Evolutionary conservation across 1,140 invertebrate species (phyloP).

Genomic region (Hycleus phaleratus): DNA sequence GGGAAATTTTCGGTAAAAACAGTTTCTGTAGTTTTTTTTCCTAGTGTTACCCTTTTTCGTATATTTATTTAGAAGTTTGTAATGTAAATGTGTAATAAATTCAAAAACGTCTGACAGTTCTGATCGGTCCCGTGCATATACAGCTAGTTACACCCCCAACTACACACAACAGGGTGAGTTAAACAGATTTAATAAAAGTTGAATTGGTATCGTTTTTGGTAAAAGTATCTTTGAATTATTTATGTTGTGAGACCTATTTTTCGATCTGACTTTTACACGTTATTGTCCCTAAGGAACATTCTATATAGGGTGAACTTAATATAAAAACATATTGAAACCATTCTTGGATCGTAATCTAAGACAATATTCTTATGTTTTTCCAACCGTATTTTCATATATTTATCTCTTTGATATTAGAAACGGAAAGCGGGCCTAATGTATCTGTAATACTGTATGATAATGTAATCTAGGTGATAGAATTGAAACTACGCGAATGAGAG

Average conservation of each 20-base stretch:
- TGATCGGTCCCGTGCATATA: too few species aligned
- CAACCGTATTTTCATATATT: not conserved
- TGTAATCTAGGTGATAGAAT: slow-evolving; percentile 17
- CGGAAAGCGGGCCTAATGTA: not conserved
- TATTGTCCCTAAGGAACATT: slow-evolving; percentile 16
- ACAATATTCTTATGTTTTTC: not conserved
- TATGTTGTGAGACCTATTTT: slow-evolving; percentile 13
- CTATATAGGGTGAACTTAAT: slow-evolving; percentile 11
- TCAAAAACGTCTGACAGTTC: too few species aligned
- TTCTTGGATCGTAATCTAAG: not conserved
- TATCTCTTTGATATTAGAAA: too few species aligned
- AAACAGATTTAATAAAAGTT: slow-evolving; percentile 16
- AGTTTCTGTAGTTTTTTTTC: too few species aligned
- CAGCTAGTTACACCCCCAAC: not conserved
- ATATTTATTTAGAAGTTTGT: too few species aligned
- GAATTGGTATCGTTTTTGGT: slow-evolving; percentile 8
- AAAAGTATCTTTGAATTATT: slow-evolving; percentile 14
- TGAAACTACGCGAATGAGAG: not conserved
- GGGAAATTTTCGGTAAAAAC: too few species aligned
- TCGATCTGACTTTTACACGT: slow-evolving; percentile 9
- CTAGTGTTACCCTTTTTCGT: too few species aligned
- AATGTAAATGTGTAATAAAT: too few species aligned
- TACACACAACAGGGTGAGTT: not conserved
- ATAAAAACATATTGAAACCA: slow-evolving; percentile 10
- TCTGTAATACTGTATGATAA: slow-evolving; percentile 16